Evolutionary conservation across 2,797 vertebrate species (phyloP), one percentile per base, ranked within the genome.

Genomic region (Sebastes taczanowskii): DNA sequence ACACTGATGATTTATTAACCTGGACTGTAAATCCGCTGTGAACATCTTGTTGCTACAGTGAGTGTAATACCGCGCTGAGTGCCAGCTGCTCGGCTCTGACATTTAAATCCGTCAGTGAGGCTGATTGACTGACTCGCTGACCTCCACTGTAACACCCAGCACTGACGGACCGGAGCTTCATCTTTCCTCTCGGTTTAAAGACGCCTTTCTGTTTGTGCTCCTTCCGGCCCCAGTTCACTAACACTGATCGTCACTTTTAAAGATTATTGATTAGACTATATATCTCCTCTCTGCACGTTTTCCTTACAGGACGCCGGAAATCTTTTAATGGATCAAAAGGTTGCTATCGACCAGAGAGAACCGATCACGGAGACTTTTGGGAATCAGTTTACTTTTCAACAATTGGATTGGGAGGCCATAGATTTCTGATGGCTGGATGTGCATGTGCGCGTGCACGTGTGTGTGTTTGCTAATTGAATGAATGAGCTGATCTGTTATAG

Each of bases 401-500:
- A 88, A 88, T 92, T 91, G 82, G 73, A 92, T 87, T 86, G 86
- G 68, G 88, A 85, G 81, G 83, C 72, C 85, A 92, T 91, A 23
- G 92, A 91, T 91, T 93, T 86, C 80, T 81, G 88, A 90, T 90
- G 80, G 71, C 80, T 74, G 49, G 11, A 69, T 30, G 77, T 86
- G 86, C 70, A 53, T 3, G 62, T 64, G 77, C 2, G 74, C 59
- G 62, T 79, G 73, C 38, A 61, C 1, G 23, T 23, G 10, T 56
- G 61, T 67, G 68, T 70, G 82, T 80, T 56, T 78, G 71, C 77
- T 96, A 97, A 97, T 97, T 94, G 83, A 96, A 97, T 97, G 93
- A 95, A 84, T 85, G 94, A 94, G 94, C 94, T 94, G 95, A 97
- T 97, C 96, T 95, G 94, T 96, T 91, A 88, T 60, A 87, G 89